phyloP scores from a whole-genome alignment of 2,113 vertebrate genomes.

The Anseranas semipalmata region DNA sequence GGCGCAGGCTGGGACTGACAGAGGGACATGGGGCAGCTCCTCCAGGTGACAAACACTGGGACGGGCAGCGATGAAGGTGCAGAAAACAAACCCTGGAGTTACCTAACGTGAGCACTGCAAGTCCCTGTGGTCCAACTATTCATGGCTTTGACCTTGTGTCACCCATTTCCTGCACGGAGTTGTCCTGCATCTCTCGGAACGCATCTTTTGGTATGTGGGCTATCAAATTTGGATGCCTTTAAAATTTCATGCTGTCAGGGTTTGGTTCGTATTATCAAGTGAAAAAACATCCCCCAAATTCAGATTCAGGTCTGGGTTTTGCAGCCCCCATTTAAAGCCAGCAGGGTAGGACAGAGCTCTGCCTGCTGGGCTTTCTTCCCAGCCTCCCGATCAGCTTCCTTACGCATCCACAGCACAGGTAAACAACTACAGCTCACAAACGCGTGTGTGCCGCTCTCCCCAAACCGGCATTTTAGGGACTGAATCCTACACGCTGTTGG shows the following conservation, averaged over 20 bases:
- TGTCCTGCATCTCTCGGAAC: not conserved
- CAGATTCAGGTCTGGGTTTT: not conserved
- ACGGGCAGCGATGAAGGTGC: not conserved
- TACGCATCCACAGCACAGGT: not conserved
- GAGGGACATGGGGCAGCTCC: not conserved
- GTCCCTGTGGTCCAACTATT: not conserved
- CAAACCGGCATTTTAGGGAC: not conserved
- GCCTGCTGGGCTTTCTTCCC: not conserved
- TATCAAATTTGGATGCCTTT: not conserved
- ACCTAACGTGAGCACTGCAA: not conserved
- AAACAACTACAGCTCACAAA: not conserved
- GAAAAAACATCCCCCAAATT: not conserved
- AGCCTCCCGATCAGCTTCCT: not conserved
- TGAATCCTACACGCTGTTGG: not conserved
- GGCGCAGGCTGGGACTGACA: fast-evolving
- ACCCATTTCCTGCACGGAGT: not conserved
- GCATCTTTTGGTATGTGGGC: not conserved
- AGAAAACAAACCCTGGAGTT: not conserved
- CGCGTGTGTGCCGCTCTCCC: not conserved
- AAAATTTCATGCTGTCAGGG: not conserved
- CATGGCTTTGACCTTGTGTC: not conserved
- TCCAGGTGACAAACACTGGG: not conserved
- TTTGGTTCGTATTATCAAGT: not conserved
- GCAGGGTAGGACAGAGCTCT: not conserved
- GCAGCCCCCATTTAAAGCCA: not conserved